Conservation (phyloP, 2,113 vertebrate genomes). For the Scatophagus argus region DNA sequence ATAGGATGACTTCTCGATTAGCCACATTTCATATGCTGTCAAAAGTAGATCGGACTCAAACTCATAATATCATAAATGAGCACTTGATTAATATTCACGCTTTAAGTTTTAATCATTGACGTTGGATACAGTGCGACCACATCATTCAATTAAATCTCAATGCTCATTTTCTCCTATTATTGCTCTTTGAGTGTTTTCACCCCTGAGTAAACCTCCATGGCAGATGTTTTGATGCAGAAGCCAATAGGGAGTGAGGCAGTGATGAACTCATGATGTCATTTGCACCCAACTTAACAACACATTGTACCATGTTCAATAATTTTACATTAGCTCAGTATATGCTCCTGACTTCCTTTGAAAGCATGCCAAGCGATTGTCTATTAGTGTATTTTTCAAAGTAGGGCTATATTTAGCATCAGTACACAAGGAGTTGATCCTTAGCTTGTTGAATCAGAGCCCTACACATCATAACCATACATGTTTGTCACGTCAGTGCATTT, state of each 20-base stretch:
- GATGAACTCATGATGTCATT: constrained; percentile 63
- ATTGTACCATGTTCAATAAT: constrained; percentile 41
- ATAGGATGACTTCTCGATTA: constrained; percentile 68
- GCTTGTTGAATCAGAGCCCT: constrained; percentile 46
- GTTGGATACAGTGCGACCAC: constrained; percentile 38
- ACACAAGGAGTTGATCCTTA: constrained; percentile 21
- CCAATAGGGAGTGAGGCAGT: constrained; percentile 50
- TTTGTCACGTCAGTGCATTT: constrained; percentile 8
- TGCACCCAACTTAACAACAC: constrained; percentile 53
- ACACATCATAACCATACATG: constrained; percentile 17
- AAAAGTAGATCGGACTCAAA: constrained; percentile 57
- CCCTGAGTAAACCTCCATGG: constrained; percentile 66
- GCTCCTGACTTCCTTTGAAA: constrained; percentile 66
- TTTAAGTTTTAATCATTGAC: constrained; percentile 65
- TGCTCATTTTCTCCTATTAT: constrained; percentile 37
- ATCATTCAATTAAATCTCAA: constrained; percentile 69
- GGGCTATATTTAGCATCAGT: constrained; percentile 60
- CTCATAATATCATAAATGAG: constrained; percentile 56
- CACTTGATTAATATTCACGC: constrained; percentile 75
- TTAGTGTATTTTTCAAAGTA: constrained; percentile 53
- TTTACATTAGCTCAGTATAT: constrained; percentile 48
- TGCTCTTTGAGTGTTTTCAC: constrained; percentile 52
- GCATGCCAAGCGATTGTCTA: constrained; percentile 48
- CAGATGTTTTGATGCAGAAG: constrained; percentile 59
- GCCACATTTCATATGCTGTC: constrained; percentile 55